Percentiles rank a stretch among this genome's conserved stretches.
phyloP scores from a whole-genome alignment of 2,888 invertebrate species.

The Lathronympha strigana region DNA sequence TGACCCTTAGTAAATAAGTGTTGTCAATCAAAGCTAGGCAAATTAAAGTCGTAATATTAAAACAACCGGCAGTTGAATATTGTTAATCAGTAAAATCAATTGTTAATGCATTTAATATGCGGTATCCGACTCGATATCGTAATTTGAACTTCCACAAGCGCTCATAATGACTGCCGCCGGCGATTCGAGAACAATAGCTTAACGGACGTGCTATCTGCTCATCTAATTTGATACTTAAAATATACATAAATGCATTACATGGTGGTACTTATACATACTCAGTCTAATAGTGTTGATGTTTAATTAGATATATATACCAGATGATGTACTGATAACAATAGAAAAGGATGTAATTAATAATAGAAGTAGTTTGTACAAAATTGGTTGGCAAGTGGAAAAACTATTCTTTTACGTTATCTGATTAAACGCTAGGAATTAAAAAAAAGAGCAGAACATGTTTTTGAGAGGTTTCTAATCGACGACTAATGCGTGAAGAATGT shows the following conservation, averaged over 20 bases:
- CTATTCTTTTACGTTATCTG: too few species aligned
- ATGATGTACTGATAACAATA: neutral
- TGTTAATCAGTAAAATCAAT: conserved; percentile 21
- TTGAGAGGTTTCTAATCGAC: too few species aligned
- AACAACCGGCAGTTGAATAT: neutral
- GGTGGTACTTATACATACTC: neutral
- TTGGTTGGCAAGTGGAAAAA: too few species aligned
- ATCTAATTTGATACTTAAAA: conserved; percentile 29
- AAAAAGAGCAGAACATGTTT: too few species aligned
- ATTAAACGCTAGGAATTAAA: too few species aligned
- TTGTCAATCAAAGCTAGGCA: too few species aligned
- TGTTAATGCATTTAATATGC: conserved; percentile 26
- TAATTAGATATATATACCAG: neutral
- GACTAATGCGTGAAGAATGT: too few species aligned
- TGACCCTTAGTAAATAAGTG: too few species aligned
- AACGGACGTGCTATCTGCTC: conserved; percentile 37
- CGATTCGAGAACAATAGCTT: conserved; percentile 33
- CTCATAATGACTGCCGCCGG: conserved; percentile 30
- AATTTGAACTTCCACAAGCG: conserved; percentile 35
- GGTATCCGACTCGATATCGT: conserved; percentile 27
- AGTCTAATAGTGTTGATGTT: neutral
- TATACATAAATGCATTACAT: conserved; percentile 9
- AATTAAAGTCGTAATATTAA: neutral
- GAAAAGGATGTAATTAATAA: neutral
- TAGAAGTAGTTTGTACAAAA: neutral